Conservation (phyloP, 2,113 vertebrate species). For the Notarius lentiginosus region DNA sequence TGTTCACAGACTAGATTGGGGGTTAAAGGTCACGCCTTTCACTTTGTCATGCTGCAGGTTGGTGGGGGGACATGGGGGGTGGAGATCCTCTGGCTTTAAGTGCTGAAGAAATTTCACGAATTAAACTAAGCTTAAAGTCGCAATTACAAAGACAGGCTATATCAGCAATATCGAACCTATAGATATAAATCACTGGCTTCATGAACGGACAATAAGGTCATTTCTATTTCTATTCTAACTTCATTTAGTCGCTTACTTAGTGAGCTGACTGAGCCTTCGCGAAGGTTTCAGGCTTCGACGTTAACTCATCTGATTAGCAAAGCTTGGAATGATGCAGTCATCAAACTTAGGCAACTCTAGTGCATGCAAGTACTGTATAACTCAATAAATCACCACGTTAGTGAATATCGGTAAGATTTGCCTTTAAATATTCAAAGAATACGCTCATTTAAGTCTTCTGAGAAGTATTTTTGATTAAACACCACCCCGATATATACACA, state of each 20-base stretch:
- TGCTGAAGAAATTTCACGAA: constrained; percentile 8
- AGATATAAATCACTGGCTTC: not conserved
- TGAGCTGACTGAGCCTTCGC: constrained; percentile 22
- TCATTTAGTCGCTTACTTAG: constrained; percentile 31
- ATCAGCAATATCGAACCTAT: constrained; percentile 36
- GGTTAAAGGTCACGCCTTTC: constrained; percentile 3
- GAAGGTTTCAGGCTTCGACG: not conserved
- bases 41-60: not conserved
- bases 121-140: not conserved
- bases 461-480: not conserved
- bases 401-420: not conserved
- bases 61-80: not conserved
- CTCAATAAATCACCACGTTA: constrained; percentile 31
- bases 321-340: constrained; percentile 39
- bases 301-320: constrained; percentile 27
- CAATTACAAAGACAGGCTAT: constrained; percentile 44
- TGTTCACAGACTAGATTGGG: not conserved
- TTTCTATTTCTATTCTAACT: not conserved
- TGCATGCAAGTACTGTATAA: constrained; percentile 41
- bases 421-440: constrained; percentile 9
- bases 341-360: constrained; percentile 32
- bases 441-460: not conserved
- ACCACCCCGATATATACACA: not conserved
- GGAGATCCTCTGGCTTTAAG: constrained; percentile 18
- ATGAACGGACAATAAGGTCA: constrained; percentile 27